These are phyloP conservation scores for Phataginus tetradactyla DNA, from an alignment of 2,797 vertebrate species.

Conservation along the genomic window DNA sequence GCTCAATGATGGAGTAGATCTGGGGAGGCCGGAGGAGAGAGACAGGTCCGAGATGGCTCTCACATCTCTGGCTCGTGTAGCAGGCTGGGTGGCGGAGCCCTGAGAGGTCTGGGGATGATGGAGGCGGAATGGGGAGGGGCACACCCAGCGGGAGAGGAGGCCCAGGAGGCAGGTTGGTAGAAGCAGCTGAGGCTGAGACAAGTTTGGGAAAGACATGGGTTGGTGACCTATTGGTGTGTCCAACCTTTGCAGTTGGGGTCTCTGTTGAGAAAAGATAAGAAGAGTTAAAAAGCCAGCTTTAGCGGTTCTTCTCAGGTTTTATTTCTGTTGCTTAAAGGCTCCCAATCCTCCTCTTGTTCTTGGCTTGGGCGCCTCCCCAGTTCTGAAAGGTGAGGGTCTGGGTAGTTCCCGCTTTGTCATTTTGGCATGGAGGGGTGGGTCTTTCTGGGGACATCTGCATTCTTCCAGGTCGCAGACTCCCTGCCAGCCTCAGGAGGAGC, in stretches of 20 bases:
- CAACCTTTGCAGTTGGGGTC: not conserved
- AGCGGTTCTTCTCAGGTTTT: not conserved
- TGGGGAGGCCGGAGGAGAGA: not conserved
- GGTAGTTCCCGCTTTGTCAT: not conserved
- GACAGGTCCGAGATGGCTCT: not conserved
- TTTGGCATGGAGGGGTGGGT: not conserved
- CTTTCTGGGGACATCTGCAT: not conserved
- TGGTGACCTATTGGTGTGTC: not conserved
- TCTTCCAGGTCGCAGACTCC: not conserved
- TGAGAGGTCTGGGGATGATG: not conserved
- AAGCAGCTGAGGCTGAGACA: not conserved
- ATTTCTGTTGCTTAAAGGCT: not conserved
- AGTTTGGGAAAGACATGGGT: not conserved
- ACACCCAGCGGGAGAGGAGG: not conserved
- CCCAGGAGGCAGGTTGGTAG: not conserved
- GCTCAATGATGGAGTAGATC: not conserved
- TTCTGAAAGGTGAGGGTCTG: constrained; percentile 16
- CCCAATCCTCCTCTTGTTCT: not conserved
- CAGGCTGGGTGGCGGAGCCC: not conserved
- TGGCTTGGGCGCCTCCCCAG: not conserved
- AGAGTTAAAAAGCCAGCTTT: not conserved
- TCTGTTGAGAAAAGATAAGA: constrained; percentile 6
- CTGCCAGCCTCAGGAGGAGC: not conserved
- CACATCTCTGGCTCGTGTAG: not conserved
- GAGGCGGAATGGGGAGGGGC: not conserved